phyloP scores from a whole-genome alignment of 2,797 vertebrate species.

The Harpagifer antarcticus region DNA sequence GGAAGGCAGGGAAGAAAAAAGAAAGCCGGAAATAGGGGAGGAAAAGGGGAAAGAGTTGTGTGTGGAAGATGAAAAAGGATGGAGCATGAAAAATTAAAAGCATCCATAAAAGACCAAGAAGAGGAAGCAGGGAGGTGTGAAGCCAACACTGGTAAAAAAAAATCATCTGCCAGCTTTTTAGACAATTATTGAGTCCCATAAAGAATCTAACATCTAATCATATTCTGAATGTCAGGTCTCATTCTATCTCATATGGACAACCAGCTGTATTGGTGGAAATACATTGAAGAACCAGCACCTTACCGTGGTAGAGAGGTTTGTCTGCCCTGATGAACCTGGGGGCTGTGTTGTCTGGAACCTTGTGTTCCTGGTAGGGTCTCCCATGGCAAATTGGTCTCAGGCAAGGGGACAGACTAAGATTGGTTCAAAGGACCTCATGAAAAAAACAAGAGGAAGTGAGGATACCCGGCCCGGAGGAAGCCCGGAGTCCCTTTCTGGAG shows the following conservation, averaged over 20 bases:
- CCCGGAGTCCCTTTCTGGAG: too few relatives aligned
- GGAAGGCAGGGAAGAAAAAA: not conserved
- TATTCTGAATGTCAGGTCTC: not conserved
- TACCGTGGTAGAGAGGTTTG: too few relatives aligned
- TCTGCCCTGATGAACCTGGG: too few relatives aligned
- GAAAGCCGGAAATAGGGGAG: not conserved
- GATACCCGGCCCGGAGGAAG: too few relatives aligned
- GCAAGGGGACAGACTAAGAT: too few relatives aligned
- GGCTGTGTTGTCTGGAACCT: too few relatives aligned
- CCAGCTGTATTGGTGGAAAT: not conserved
- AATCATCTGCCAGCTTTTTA: not conserved
- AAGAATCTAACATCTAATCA: not conserved
- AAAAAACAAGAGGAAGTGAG: too few relatives aligned
- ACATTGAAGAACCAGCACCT: too few relatives aligned
- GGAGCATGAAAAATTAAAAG: constrained; percentile 7
- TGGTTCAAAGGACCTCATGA: too few relatives aligned
- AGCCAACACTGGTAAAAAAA: not conserved
- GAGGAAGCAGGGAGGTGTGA: not conserved
- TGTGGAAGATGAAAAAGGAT: constrained; percentile 8
- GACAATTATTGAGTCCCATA: not conserved
- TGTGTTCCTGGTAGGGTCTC: too few relatives aligned
- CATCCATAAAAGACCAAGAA: not conserved
- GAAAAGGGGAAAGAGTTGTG: not conserved
- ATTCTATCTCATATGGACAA: constrained; percentile 2
- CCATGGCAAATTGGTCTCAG: too few relatives aligned